phyloP scores from a whole-genome alignment of 2,797 vertebrate genomes.

The Tokudaia tokunoshimensis region DNA sequence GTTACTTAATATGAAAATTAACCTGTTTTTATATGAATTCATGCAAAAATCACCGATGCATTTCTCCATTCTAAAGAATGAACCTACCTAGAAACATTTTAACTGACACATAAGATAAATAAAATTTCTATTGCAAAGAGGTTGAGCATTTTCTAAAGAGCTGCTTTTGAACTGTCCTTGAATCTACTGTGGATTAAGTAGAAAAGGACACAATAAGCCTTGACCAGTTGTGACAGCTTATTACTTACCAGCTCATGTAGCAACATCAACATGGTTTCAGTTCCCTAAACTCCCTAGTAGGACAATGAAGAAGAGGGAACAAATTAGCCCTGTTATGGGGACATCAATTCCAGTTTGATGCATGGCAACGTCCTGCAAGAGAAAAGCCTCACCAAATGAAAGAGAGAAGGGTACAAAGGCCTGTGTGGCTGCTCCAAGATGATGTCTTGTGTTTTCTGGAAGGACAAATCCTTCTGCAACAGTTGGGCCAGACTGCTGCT shows the following conservation, averaged over 20 bases:
- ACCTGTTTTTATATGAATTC: neutral
- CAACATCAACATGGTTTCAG: neutral
- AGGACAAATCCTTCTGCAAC: neutral
- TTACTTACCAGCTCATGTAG: neutral
- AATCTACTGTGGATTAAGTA: neutral
- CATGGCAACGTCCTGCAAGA: neutral
- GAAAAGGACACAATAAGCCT: neutral
- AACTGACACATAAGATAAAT: neutral
- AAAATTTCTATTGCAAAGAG: neutral
- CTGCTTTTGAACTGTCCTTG: too few species aligned
- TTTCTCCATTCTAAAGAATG: neutral
- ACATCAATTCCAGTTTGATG: neutral
- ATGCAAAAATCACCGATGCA: neutral
- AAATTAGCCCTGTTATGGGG: neutral
- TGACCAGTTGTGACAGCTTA: neutral
- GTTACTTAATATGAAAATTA: slow-evolving; percentile 2
- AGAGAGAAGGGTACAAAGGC: neutral
- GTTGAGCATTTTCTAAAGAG: neutral
- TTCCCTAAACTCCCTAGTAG: neutral
- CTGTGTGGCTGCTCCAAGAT: neutral
- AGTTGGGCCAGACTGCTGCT: too few species aligned
- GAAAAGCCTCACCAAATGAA: neutral
- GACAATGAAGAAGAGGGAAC: neutral
- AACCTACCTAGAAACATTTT: neutral
- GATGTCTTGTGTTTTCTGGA: neutral